phyloP scores from a whole-genome alignment of 2,888 invertebrate genomes.

The Nephrotoma guestfalica region DNA sequence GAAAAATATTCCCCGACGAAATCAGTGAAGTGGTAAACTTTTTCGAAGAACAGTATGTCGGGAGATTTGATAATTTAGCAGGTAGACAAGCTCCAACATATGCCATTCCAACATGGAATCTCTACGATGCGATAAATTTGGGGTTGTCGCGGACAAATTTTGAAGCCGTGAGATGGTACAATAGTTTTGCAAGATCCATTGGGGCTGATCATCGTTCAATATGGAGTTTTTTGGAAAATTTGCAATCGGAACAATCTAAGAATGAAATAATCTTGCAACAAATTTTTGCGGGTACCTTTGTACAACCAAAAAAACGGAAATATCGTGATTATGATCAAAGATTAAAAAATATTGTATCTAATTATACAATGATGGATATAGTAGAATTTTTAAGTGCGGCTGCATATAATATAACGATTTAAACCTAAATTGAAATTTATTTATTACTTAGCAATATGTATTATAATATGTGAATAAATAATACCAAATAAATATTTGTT shows the following conservation, averaged over 20 bases:
- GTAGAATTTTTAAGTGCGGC: background rate
- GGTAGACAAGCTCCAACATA: background rate
- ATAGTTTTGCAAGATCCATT: background rate
- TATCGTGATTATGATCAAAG: background rate
- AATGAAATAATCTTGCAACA: background rate
- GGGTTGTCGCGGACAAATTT: background rate
- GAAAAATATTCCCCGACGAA: background rate
- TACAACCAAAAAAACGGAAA: background rate
- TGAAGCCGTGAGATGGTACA: background rate
- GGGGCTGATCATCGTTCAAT: background rate
- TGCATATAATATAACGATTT: background rate
- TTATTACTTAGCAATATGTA: no score
- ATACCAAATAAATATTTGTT: no score
- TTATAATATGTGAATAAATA: no score
- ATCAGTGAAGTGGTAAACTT: background rate
- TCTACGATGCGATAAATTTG: background rate
- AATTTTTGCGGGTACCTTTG: background rate
- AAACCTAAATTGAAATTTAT: background rate
- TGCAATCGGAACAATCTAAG: background rate
- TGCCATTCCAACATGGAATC: background rate
- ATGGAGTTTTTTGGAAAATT: background rate
- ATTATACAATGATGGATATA: background rate
- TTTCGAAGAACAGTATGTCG: background rate
- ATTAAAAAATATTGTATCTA: background rate
- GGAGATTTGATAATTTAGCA: background rate